phyloP scores from a whole-genome alignment of 2,888 invertebrate genomes.

The Arrhopalites spinosus region DNA sequence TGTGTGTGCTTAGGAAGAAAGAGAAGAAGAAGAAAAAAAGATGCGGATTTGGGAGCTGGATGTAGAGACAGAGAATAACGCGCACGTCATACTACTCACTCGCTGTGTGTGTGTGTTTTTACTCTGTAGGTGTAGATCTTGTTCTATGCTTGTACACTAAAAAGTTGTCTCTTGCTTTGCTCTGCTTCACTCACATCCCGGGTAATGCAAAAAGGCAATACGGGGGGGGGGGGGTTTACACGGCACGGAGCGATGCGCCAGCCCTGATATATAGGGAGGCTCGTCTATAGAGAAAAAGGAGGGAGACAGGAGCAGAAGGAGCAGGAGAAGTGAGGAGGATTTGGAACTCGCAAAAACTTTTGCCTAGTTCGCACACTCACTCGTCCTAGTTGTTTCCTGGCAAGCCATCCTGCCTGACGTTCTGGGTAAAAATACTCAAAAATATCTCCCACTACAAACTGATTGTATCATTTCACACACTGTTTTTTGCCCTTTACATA shows the following conservation, averaged over 20 bases:
- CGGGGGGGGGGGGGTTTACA: background rate
- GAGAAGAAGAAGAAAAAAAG: background rate
- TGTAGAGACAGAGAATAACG: conserved; percentile 14
- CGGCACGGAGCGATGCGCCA: background rate
- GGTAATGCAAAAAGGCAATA: conserved; percentile 14
- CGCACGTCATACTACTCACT: conserved; percentile 21
- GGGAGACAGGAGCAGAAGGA: background rate
- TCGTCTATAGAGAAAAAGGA: background rate
- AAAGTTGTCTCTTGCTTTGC: background rate
- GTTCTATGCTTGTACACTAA: too few relatives aligned
- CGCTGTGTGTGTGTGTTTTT: too few relatives aligned
- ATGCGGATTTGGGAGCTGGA: background rate
- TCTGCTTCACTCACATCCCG: background rate
- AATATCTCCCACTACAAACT: conserved; percentile 15
- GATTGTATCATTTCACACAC: background rate
- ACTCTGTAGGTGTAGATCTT: background rate
- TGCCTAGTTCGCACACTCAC: conserved; percentile 45
- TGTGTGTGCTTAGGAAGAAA: too few relatives aligned
- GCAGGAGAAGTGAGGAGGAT: conserved; percentile 5
- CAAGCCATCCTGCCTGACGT: conserved; percentile 53
- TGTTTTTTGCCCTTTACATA: conserved; percentile 1
- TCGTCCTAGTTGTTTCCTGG: conserved; percentile 56
- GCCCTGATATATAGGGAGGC: background rate
- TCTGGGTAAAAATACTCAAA: conserved; percentile 47
- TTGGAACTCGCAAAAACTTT: conserved; percentile 45